Conservation (phyloP, 2,113 vertebrate species). For the Corynorhinus townsendii region DNA sequence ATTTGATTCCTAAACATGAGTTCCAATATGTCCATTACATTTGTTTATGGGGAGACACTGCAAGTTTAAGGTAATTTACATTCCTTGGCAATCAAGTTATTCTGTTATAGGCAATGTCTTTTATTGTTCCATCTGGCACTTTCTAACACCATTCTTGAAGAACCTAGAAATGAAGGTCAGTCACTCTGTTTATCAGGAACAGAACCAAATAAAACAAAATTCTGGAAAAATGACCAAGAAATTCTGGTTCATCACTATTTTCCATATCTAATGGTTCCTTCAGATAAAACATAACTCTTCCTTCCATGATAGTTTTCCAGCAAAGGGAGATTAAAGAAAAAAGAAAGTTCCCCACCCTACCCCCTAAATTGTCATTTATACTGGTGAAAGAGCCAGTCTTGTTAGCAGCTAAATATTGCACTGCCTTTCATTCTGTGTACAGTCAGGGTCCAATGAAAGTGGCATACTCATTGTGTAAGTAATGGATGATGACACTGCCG, state of each 20-base stretch:
- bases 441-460: conserved; percentile 68
- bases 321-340: conserved; percentile 74
- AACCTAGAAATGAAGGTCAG: conserved; percentile 78
- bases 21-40: not conserved
- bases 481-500: conserved; percentile 68
- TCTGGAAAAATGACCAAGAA: conserved; percentile 78
- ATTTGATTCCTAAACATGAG: conserved; percentile 45
- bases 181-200: conserved; percentile 80
- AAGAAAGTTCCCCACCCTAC: conserved; percentile 68
- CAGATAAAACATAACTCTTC: conserved; percentile 80
- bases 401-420: conserved; percentile 79
- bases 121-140: conserved; percentile 76
- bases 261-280: conserved; percentile 76
- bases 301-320: conserved; percentile 81
- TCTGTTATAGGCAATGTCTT: conserved; percentile 79
- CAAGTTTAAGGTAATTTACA: conserved; percentile 78
- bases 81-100: conserved; percentile 83
- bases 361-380: conserved; percentile 74
- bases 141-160: conserved; percentile 78
- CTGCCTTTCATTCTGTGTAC: conserved; percentile 76
- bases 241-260: conserved; percentile 79
- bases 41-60: conserved; percentile 75
- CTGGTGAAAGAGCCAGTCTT: conserved; percentile 77
- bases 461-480: conserved; percentile 66
- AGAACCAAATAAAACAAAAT: conserved; percentile 83